Conservation (phyloP, 2,113 vertebrate genomes). For the Misgurnus mizolepis region DNA sequence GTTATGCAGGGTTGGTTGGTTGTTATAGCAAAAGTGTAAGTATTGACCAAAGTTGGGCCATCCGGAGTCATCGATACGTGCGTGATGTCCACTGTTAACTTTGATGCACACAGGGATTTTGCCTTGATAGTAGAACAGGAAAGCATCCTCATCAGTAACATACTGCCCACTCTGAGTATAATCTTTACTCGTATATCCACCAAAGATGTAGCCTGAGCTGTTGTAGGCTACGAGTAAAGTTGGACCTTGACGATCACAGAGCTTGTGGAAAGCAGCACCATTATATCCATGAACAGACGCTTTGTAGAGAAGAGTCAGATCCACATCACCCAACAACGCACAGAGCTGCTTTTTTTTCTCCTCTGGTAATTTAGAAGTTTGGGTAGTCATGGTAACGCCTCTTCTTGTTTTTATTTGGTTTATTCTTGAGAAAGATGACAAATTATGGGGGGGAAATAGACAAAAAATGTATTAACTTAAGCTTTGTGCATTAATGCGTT, state of each 20-base stretch:
- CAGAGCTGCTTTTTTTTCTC: conserved; percentile 53
- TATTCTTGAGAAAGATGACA: no score
- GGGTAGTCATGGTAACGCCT: conserved; percentile 8
- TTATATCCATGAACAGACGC: no score
- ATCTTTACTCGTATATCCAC: no score
- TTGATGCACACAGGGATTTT: conserved; percentile 19
- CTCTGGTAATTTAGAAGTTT: background rate
- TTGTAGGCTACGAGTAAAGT: no score
- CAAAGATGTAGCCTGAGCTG: no score
- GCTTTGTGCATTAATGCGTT: no score
- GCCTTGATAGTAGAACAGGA: conserved; percentile 62
- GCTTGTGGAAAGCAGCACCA: no score
- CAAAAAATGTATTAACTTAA: no score
- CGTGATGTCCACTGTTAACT: background rate
- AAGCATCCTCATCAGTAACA: conserved; percentile 55
- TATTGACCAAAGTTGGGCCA: conserved; percentile 61
- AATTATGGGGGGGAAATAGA: no score
- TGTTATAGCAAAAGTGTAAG: conserved; percentile 44
- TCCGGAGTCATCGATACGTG: background rate
- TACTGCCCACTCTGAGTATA: background rate
- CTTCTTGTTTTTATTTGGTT: no score
- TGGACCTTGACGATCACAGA: no score
- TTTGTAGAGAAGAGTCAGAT: conserved; percentile 59
- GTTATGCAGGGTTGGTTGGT: background rate
- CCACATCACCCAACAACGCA: conserved; percentile 41